phyloP scores from a whole-genome alignment of 1,140 invertebrate species.

The Elysia chlorotica region DNA sequence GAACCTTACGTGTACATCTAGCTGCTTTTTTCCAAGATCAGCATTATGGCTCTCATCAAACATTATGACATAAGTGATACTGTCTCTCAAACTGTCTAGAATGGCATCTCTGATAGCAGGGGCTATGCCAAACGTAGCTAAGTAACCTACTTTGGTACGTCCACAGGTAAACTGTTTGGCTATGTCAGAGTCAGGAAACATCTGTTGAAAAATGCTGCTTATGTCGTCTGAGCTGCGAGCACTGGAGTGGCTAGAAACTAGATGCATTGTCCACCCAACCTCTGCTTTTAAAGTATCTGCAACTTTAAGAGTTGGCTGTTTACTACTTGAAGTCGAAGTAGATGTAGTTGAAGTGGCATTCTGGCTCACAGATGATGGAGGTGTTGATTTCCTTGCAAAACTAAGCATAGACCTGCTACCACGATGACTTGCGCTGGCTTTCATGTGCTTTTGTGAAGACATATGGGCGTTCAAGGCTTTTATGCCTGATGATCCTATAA shows the following conservation, averaged over 20 bases:
- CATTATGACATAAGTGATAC: constrained; percentile 15
- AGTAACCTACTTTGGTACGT: constrained; percentile 26
- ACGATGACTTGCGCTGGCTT: too few relatives aligned
- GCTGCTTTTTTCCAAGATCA: constrained; percentile 27
- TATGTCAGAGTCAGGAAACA: constrained; percentile 29
- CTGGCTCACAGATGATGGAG: too few relatives aligned
- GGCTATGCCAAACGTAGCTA: constrained; percentile 30
- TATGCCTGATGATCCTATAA: too few relatives aligned
- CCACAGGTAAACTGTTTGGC: constrained; percentile 16
- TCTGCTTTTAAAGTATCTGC: constrained; percentile 17
- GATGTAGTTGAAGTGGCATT: too few relatives aligned
- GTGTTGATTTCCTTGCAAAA: too few relatives aligned
- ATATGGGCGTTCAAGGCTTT: too few relatives aligned
- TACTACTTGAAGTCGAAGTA: too few relatives aligned
- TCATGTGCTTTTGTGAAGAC: too few relatives aligned
- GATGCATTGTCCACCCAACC: constrained; percentile 17
- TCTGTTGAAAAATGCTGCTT: background rate
- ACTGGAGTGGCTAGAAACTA: constrained; percentile 3
- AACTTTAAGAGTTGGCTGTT: too few relatives aligned
- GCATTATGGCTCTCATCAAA: constrained; percentile 30
- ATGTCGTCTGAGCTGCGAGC: background rate
- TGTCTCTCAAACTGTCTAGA: background rate
- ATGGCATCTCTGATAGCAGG: constrained; percentile 14
- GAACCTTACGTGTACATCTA: constrained; percentile 33
- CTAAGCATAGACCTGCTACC: too few relatives aligned